Percentiles rank a stretch among this genome's conserved stretches.
These are phyloP conservation scores for Plebejus melissa DNA, from an alignment of 2,888 invertebrate species.

Conservation along the genomic window DNA sequence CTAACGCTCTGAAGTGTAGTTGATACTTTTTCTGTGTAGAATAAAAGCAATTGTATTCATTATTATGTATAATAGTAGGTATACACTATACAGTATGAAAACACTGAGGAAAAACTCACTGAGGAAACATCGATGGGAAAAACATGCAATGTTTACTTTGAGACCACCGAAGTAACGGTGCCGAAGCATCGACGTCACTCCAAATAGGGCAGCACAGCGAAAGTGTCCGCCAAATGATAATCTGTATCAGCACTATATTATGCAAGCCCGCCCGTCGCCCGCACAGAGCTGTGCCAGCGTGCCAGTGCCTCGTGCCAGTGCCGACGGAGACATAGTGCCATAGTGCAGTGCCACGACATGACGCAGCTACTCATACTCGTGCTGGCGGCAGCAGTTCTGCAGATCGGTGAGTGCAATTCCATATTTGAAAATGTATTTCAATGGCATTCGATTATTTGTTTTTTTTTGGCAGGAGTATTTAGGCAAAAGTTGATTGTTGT, in stretches of 20 bases:
- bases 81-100: too few species aligned
- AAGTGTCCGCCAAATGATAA: slow-evolving; percentile 78
- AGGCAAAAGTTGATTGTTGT: neutral
- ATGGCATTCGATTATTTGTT: neutral
- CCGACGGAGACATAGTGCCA: slow-evolving; percentile 18
- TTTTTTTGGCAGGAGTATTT: neutral
- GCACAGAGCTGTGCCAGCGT: slow-evolving; percentile 39
- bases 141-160: neutral
- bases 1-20: too few species aligned
- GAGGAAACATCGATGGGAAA: too few species aligned
- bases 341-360: slow-evolving; percentile 30
- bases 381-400: slow-evolving; percentile 29
- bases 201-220: slow-evolving; percentile 54
- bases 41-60: too few species aligned
- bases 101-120: neutral
- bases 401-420: neutral
- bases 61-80: too few species aligned
- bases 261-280: slow-evolving; percentile 54
- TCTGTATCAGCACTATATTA: slow-evolving; percentile 69
- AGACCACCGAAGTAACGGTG: neutral
- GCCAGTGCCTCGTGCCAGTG: slow-evolving; percentile 14
- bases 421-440: neutral
- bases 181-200: neutral
- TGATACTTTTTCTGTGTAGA: too few species aligned
- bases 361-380: slow-evolving; percentile 39